phyloP scores from a whole-genome alignment of 2,888 invertebrate genomes.

The Lysandra coridon region DNA sequence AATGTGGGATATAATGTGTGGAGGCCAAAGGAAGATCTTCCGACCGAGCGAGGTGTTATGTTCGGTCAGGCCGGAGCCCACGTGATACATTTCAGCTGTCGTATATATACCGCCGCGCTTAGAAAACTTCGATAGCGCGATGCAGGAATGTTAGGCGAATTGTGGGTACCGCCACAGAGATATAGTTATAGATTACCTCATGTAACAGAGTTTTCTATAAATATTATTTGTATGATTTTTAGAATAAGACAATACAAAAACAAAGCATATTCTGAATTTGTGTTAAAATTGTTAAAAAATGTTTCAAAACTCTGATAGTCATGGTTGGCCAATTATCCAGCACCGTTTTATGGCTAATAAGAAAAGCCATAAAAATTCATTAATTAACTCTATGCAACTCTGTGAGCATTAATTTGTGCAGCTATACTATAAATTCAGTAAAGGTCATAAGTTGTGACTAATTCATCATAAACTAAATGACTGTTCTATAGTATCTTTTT shows the following conservation, averaged over 20 bases:
- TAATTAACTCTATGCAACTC: conserved; percentile 14
- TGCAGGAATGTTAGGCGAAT: no score
- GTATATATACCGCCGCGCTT: no score
- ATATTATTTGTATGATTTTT: background rate
- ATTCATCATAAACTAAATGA: no score
- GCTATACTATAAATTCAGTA: background rate
- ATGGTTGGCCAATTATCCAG: conserved; percentile 27
- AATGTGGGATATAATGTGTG: no score
- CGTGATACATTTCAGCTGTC: no score
- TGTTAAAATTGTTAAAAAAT: background rate
- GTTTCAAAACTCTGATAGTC: conserved; percentile 4
- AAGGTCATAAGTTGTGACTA: background rate
- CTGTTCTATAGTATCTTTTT: background rate
- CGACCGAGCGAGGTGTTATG: no score
- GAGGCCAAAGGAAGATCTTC: no score
- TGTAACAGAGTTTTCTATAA: background rate
- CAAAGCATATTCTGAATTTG: background rate
- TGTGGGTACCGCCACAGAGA: no score
- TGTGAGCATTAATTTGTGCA: background rate
- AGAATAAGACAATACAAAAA: background rate
- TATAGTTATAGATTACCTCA: background rate
- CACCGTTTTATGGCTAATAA: conserved; percentile 30
- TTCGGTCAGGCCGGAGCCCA: no score
- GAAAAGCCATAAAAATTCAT: conserved; percentile 25
- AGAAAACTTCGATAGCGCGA: no score